phyloP scores from a whole-genome alignment of 2,113 vertebrate genomes.

The Andinoacara biseriatus region DNA sequence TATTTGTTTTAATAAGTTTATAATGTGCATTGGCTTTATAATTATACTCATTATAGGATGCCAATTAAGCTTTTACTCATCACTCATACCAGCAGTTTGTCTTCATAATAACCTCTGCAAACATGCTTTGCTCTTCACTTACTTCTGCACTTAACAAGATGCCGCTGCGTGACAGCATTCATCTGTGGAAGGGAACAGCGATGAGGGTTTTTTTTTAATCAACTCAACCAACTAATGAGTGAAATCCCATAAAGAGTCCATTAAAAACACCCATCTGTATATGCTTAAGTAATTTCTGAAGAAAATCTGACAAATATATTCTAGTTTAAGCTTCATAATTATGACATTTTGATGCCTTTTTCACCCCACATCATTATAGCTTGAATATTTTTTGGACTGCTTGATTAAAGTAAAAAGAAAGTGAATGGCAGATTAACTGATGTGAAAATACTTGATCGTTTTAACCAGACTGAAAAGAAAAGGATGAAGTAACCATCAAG shows the following conservation, averaged over 20 bases:
- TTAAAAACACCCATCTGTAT: not conserved
- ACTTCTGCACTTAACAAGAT: not conserved
- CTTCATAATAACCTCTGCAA: slow-evolving; percentile 7
- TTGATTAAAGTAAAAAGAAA: not conserved
- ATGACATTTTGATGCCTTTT: not conserved
- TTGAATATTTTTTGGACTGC: not conserved
- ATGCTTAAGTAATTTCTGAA: not conserved
- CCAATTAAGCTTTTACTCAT: slow-evolving; percentile 4
- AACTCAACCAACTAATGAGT: not conserved
- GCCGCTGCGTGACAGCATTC: not conserved
- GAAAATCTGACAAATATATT: not conserved
- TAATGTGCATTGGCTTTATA: not conserved
- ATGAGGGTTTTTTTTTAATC: not conserved
- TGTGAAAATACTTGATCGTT: not conserved
- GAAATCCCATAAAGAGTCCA: not conserved
- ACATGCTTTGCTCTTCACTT: slow-evolving; percentile 4
- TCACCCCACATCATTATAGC: not conserved
- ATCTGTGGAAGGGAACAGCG: not conserved
- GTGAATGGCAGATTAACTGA: not conserved
- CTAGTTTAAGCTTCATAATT: not conserved
- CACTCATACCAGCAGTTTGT: not conserved
- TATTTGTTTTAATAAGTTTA: slow-evolving; percentile 1
- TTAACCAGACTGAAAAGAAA: not conserved
- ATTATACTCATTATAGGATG: slow-evolving; percentile 19
- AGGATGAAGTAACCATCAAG: not conserved